Base-by-base conservation (phyloP, 2,888 invertebrate genomes). In the Barypeithes pellucidus region DNA sequence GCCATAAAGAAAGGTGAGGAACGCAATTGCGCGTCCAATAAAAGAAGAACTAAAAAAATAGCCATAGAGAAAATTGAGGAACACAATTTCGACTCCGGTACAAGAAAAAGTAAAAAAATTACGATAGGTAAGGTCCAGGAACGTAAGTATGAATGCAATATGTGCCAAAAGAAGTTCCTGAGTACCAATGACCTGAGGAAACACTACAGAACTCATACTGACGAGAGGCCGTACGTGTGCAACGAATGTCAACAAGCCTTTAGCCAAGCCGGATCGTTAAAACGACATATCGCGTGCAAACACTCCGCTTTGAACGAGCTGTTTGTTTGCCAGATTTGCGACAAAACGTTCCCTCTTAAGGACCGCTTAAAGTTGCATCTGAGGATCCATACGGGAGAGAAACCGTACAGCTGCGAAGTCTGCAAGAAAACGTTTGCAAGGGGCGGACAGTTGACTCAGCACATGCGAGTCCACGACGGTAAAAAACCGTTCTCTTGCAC, bases 381-480 rank as follows among this genome's bases (percentile, higher is more conserved):
- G 80, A 88, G 92, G 8, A 89, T 90, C 14, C 95, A 95, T 83
- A 90, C 92, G 0, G 92, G 92, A 1, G 90, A 90, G 79, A 91
- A 91, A 78, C 92, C 92, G 0, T 92, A 92, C 85, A 87, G 87
- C 47, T 93, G 93, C 81, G 82, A 87, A 9, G 83, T 88, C 39
- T 93, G 93, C 80, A 87, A 88, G 29, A 92, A 92, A 81, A 88
- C 86, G 36, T 93, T 93, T 80, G 92, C 92, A 0, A 89, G 92
- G 43, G 93, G 92, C 65, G 94, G 94, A 29, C 92, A 95, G 81
- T 89, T 94, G 77, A 88, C 88, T 22, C 92, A 94, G 81, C 95
- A 95, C 85, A 89, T 92, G 79, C 89, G 93, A 39, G 90, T 91
- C 7, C 95, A 95, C 84, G 89, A 91, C 45, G 91, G 92, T 22